Evolutionary conservation across 2,888 invertebrate species (phyloP), one percentile per base, ranked within the genome.

Genomic region (Perizoma flavofasciatum): DNA sequence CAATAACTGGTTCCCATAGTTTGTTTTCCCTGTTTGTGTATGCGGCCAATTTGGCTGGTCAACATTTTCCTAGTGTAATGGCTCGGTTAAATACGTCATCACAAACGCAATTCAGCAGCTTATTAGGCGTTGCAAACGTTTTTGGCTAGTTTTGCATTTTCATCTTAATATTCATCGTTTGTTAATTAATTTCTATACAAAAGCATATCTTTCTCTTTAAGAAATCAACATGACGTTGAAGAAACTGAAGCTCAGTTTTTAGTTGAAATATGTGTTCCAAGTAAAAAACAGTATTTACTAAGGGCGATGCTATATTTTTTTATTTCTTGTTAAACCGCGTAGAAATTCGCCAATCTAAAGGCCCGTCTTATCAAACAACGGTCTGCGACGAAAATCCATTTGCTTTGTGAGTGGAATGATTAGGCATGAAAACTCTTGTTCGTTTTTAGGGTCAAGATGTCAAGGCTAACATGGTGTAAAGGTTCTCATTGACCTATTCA

Each of bases 31-130:
- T 70, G 71, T 76, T 72, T 77, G 62, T 71, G 66, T 67, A 65
- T 64, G 63, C 61, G 58, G 51, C 69, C 68, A 74, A 78, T 79
- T 77, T 67, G 60, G 62, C 53, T 55, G 69, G 73, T 73, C 71
- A 77, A 74, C 72, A 71, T 70, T 37, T 37, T 69, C 58, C 52
- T 55, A 48, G 50, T 51, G 57, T 71, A 71, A 74, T 69, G 69
- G 66, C 60, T 32, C 53, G 59, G 54, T 63, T 65, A 70, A 72
- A 72, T 69, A 68, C 59, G 51, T 60, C 60, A 55, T 59, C 58
- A 43, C 22, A 35, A 8, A 32, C n/a, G 34, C 33, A 32, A 34
- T 50, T 41, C 34, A 53, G 33, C 56, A 39, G 55, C 55, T 60
- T 37, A 46, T 59, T 50, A 32, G 22, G 22, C 22, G 22, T 22